Evolutionary conservation across 2,888 invertebrate genomes (phyloP), one percentile per base, ranked within the genome.

Genomic region (Synergus japonicus): DNA sequence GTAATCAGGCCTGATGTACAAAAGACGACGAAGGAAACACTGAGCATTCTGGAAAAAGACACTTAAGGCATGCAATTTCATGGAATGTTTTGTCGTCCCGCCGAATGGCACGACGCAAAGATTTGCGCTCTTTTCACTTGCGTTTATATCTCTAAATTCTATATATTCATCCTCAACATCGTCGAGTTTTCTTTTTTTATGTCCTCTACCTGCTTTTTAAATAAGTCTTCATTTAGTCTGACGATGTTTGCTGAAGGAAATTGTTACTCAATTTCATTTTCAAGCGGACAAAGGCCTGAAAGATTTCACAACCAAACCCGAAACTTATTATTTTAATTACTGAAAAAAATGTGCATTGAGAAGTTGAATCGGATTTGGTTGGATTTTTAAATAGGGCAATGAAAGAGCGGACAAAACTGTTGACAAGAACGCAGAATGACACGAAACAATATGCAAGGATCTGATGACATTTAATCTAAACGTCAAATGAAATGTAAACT

Each of bases 11-110:
- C 78, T 84, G 83, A 80, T 81, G 83, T 85, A 85, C 84, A 83
- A 87, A 87, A 88, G 89, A 90, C 89, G 88, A 88, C 86, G 89
- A 86, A 89, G 90, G 88, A 89, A 89, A 92, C 90, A 91, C 87
- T 91, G 91, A 92, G 91, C 92, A 92, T 92, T 92, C 92, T 89
- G 89, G 88, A 86, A 84, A 86, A 84, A 90, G 89, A 92, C 92
- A 92, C 88, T 91, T 90, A 91, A 91, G 91, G 92, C 92, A 92
- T 91, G 92, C 92, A 92, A 86, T 90, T 90, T 73, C 41, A 73
- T 73, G 37, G 37, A 73, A 73, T 41, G 69, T 69, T 85, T 85
- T 85, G 86, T 85, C 85, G 87, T 83, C 85, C 85, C 83, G 84
- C 80, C 83, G 83, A 81, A 86, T 86, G 86, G 83, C 87, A 83